Conservation (phyloP, 2,888 invertebrate species). For the Zaprionus obscuricornis region DNA sequence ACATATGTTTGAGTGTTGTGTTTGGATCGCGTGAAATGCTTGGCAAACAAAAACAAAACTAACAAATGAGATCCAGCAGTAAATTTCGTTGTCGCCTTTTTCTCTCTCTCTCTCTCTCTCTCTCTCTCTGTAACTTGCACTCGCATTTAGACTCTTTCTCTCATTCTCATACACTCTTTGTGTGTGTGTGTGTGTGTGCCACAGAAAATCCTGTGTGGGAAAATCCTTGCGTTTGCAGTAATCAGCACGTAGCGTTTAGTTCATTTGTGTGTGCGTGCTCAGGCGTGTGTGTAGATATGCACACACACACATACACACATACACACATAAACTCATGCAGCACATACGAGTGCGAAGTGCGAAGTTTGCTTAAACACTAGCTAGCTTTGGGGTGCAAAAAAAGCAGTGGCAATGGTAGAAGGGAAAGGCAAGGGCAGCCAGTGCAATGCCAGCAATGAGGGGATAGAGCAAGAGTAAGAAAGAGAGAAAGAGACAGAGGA, state of each 20-base stretch:
- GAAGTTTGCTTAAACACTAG: constrained; percentile 60
- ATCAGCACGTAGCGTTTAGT: constrained; percentile 76
- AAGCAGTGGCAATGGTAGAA: too few relatives aligned
- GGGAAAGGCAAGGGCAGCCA: not conserved
- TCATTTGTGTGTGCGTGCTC: constrained; percentile 69
- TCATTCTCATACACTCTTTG: too few relatives aligned
- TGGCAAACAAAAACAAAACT: constrained; percentile 70
- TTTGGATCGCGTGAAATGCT: constrained; percentile 67
- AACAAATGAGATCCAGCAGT: constrained; percentile 70
- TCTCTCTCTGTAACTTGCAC: constrained; percentile 13
- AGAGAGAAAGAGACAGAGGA: too few relatives aligned
- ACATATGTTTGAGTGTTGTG: constrained; percentile 21
- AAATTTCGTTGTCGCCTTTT: constrained; percentile 64
- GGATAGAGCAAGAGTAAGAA: too few relatives aligned
- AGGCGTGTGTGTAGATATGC: constrained; percentile 22
- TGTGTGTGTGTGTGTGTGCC: too few relatives aligned
- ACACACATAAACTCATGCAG: too few relatives aligned
- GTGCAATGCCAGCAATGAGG: not conserved
- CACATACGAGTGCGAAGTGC: constrained; percentile 30
- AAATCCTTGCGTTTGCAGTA: constrained; percentile 77
- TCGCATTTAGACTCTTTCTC: not conserved
- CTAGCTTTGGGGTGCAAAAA: too few relatives aligned
- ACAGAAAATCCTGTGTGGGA: constrained; percentile 39
- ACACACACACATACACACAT: too few relatives aligned
- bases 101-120: constrained; percentile 5